phyloP scores from a whole-genome alignment of 2,888 invertebrate genomes.

The Dyspetes luteomarginatus region DNA sequence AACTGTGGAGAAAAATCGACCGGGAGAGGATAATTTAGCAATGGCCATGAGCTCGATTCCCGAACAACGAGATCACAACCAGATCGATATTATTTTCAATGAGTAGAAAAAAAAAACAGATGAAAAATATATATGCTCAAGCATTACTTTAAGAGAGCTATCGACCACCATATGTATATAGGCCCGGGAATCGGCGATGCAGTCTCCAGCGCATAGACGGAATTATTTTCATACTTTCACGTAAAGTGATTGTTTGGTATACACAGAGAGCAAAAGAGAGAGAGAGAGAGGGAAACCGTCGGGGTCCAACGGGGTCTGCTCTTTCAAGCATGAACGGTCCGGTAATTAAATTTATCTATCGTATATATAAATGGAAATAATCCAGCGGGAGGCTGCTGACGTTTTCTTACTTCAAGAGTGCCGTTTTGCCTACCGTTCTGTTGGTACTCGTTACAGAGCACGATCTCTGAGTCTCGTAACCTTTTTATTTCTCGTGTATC shows the following conservation, averaged over 20 bases:
- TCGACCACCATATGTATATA: slow-evolving; percentile 43
- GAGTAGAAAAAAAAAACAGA: slow-evolving; percentile 14
- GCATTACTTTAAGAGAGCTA: slow-evolving; percentile 25
- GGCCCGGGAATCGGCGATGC: slow-evolving; percentile 30
- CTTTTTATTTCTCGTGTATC: no score
- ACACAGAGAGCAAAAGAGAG: slow-evolving; percentile 36
- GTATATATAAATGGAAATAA: slow-evolving; percentile 67
- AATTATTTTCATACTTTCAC: slow-evolving; percentile 83
- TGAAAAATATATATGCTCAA: slow-evolving; percentile 28
- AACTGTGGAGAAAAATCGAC: not conserved
- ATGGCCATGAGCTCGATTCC: slow-evolving; percentile 59
- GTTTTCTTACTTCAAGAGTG: slow-evolving; percentile 45
- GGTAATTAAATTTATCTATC: slow-evolving; percentile 83
- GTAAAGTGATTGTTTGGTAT: slow-evolving; percentile 82
- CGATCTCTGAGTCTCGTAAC: slow-evolving; percentile 42
- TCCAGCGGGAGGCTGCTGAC: slow-evolving; percentile 42
- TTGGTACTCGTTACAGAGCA: slow-evolving; percentile 35
- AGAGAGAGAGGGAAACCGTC: slow-evolving; percentile 34
- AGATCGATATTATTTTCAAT: slow-evolving; percentile 60
- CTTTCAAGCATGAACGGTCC: slow-evolving; percentile 80
- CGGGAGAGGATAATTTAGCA: slow-evolving; percentile 58
- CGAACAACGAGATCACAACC: slow-evolving; percentile 45
- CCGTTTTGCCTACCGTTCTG: slow-evolving; percentile 42
- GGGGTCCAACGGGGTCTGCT: slow-evolving; percentile 78
- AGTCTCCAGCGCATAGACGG: slow-evolving; percentile 66